A percentile compares a stretch with the other conserved stretches of the same genome.
Conservation (phyloP, 1,140 invertebrate species). For the Ostrea edulis region DNA sequence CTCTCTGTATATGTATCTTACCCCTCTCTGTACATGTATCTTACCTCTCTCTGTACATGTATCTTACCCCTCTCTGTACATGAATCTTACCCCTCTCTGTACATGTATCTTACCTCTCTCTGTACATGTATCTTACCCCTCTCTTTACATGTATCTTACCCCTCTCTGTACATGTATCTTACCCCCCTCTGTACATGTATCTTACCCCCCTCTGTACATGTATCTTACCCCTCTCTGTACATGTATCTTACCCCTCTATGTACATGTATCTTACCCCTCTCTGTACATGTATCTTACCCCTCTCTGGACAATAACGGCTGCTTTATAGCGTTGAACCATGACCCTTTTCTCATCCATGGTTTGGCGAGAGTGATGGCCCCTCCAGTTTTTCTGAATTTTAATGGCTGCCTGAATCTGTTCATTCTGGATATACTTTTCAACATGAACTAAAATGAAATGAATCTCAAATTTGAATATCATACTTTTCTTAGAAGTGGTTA, state of each 20-base stretch:
- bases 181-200: too few relatives aligned
- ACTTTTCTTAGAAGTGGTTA: too few relatives aligned
- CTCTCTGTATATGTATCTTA: conserved; percentile 56
- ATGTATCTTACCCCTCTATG: conserved; percentile 73
- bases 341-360: conserved; percentile 61
- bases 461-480: too few relatives aligned
- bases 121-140: conserved; percentile 62
- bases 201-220: conserved; percentile 72
- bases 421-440: conserved; percentile 71
- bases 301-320: conserved; percentile 75
- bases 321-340: conserved; percentile 64
- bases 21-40: conserved; percentile 69
- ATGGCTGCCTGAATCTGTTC: conserved; percentile 71
- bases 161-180: conserved; percentile 66
- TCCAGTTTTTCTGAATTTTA: conserved; percentile 74
- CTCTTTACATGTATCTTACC: conserved; percentile 61
- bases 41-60: too few relatives aligned
- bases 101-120: conserved; percentile 68
- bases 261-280: conserved; percentile 50
- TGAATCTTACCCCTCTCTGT: too few relatives aligned
- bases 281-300: conserved; percentile 62
- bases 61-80: conserved; percentile 73
- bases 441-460: conserved; percentile 62
- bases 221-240: too few relatives aligned
- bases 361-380: conserved; percentile 68